Evolutionary conservation across 2,113 vertebrate species (phyloP), one percentile per base, ranked within the genome.

Genomic region (Arenaria interpres): DNA sequence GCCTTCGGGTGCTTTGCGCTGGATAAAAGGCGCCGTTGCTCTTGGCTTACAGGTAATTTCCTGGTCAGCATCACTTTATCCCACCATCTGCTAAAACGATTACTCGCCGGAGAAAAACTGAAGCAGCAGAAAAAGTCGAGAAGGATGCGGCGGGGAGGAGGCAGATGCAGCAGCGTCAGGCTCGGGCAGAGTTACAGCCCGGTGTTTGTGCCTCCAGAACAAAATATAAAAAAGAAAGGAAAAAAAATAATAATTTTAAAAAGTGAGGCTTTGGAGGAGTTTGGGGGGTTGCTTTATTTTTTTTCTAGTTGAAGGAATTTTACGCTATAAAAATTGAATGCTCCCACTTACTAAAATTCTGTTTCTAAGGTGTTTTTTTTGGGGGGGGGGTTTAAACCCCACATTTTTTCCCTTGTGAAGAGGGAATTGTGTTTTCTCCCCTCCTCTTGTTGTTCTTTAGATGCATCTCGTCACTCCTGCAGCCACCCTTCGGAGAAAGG

Each of bases 31-130:
- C 8, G 1, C 48, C 0, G 1, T 27, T 12, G 53, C 74, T 94
- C 56, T 39, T 10, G 3, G 69, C 46, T 96, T 78, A 41, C 77
- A 68, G 81, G 93, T 77, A 94, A 91, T 94, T 74, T 89, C 88
- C 82, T 43, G 90, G 78, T 91, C 96, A 91, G 94, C 88, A 91
- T 53, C 78, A 69, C 90, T 88, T 89, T 85, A 96, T 85, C 90
- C 93, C 69, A 74, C 88, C 93, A 88, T 85, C 94, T 95, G 94
- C 89, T 74, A 56, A 71, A 88, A 79, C 78, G 10, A 90, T 90
- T 63, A 89, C 9, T 12, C 87, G 56, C 30, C 2, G 43, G 64
- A 94, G 66, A 89, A 88, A 93, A 72, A 67, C 89, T 83, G 93
- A 93, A 77, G 68, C 71, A 85, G 89, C 94, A 94, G 81, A 90